Base-by-base conservation (phyloP, 2,888 invertebrate species). In the Pollenia angustigena region DNA sequence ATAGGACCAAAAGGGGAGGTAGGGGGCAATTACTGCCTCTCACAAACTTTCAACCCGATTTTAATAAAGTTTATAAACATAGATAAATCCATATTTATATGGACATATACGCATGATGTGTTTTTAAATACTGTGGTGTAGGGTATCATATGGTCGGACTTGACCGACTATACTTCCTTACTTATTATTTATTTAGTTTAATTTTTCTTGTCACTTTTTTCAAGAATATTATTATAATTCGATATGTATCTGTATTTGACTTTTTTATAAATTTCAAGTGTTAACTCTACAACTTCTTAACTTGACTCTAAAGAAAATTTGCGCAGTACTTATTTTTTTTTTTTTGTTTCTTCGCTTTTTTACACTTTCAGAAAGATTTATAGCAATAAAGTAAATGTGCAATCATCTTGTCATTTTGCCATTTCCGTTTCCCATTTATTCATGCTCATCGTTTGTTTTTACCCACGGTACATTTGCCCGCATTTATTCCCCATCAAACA, bases 321-420 rank as follows among this genome's bases (percentile, higher is more conserved):
- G n/a, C n/a, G 52, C 71, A 44, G 12, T 40, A 44, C 46, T n/a
- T 66, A 10, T 46, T 16, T 60, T 42, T 12, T 75, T 48, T 23
- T 58, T 58, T 60, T 72, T 16, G 0, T 14, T 60, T 68, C 50
- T 32, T 32, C 2, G 32, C 32, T 18, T 32, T 72, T 40, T 74
- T 52, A 6, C 12, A 16, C 23, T 64, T 62, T 68, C 60, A 56
- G 50, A 81, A 78, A 72, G 66, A 79, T 84, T 79, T 81, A 64
- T 56, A 68, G 87, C 80, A 60, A 81, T 87, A 83, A 82, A 85
- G 23, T 85, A 82, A 83, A 87, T 87, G 80, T 81, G 79, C 85
- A 80, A 80, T 82, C 87, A 85, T 85, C 79, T 81, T 87, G 85
- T 74, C 87, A 83, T 85, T 85, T 75, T 81, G 74, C 69, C 85